phyloP scores from a whole-genome alignment of 2,888 invertebrate genomes.

The Chydorus sphaericus region DNA sequence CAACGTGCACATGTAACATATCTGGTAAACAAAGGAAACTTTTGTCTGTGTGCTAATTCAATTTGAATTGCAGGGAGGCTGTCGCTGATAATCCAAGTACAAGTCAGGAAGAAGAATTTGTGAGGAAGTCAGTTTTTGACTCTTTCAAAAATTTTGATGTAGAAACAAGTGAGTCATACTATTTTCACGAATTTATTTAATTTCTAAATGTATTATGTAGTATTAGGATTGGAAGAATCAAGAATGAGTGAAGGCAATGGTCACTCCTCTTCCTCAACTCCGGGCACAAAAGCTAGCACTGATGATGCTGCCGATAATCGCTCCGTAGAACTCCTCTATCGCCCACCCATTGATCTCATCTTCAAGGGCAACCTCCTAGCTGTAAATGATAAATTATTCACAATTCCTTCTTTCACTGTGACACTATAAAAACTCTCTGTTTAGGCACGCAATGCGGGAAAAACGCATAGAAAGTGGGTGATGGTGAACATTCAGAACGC shows the following conservation, averaged over 20 bases:
- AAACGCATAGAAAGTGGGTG: slow-evolving; percentile 44
- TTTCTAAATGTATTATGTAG: too few relatives aligned
- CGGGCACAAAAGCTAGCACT: not conserved
- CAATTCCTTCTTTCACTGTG: not conserved
- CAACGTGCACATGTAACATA: slow-evolving; percentile 35
- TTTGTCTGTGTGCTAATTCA: too few relatives aligned
- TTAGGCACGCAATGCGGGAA: slow-evolving; percentile 41
- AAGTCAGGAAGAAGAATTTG: slow-evolving; percentile 21
- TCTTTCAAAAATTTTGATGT: slow-evolving; percentile 35
- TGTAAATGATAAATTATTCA: too few relatives aligned
- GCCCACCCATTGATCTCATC: slow-evolving; percentile 50
- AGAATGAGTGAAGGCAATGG: slow-evolving; percentile 1
- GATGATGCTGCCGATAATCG: slow-evolving; percentile 29
- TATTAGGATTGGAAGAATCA: slow-evolving; percentile 13
- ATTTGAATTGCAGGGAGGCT: too few relatives aligned
- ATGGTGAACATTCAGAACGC: slow-evolving; percentile 54
- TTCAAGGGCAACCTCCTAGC: slow-evolving; percentile 42
- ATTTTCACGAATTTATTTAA: not conserved
- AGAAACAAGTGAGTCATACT: slow-evolving; percentile 34
- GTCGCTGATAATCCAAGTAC: slow-evolving; percentile 15
- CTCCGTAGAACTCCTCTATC: slow-evolving; percentile 48
- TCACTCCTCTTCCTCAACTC: slow-evolving; percentile 2
- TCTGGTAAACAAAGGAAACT: too few relatives aligned
- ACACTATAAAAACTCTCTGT: not conserved
- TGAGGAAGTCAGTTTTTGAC: slow-evolving; percentile 34